Conservation (phyloP, 64 coral and sea anemone genomes). For the Actinia tenebrosa region DNA sequence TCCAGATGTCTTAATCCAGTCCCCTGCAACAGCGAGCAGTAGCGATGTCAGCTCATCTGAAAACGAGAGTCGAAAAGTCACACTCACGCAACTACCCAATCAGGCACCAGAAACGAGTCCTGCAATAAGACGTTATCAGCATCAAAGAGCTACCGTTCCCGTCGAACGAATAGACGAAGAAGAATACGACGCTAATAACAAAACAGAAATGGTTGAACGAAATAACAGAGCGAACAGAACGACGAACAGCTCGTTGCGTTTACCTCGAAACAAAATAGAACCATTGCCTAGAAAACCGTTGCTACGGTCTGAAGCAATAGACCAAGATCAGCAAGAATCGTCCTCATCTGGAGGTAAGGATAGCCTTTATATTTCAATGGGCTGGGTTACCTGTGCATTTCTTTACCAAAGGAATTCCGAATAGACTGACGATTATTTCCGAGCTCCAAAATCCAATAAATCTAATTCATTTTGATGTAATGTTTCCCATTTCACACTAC, state of each 20-base stretch:
- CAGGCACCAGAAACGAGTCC: background rate
- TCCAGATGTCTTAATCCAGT: slow-evolving; percentile 38
- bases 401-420: background rate
- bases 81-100: background rate
- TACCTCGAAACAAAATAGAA: slow-evolving; percentile 11
- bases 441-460: no score
- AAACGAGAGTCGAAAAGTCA: background rate
- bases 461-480: no score
- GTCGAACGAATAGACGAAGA: slow-evolving; percentile 15
- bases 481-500: no score
- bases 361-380: background rate
- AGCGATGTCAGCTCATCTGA: slow-evolving; percentile 3
- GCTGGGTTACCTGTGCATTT: background rate
- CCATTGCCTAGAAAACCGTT: slow-evolving; percentile 11
- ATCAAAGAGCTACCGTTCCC: background rate
- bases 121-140: background rate
- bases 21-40: background rate
- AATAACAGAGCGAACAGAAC: background rate
- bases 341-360: slow-evolving; percentile 16
- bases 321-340: background rate
- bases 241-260: background rate
- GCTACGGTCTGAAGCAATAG: background rate
- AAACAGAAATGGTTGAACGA: background rate
- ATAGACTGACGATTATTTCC: no score
- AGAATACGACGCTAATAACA: background rate